These are phyloP conservation scores for Xenus cinereus DNA, from an alignment of 2,113 vertebrate genomes.

Conservation along the genomic window DNA sequence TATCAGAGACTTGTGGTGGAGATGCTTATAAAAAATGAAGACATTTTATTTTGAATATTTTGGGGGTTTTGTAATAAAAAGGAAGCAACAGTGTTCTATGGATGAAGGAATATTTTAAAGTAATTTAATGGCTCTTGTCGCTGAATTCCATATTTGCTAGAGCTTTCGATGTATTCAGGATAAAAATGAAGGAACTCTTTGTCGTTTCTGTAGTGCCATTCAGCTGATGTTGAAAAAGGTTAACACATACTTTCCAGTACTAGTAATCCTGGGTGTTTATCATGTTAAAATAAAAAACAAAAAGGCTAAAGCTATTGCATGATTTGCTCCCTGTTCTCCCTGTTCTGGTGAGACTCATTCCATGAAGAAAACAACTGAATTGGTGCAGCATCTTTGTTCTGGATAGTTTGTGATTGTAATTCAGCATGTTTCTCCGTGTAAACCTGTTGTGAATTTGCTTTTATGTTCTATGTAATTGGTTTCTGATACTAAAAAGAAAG, in stretches of 20 bases:
- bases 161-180: conserved; percentile 79
- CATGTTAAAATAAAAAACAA: conserved; percentile 70
- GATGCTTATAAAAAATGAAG: conserved; percentile 96
- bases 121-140: conserved; percentile 75
- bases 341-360: conserved; percentile 85
- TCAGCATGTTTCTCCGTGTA: conserved; percentile 87
- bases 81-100: conserved; percentile 65
- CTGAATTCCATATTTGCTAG: conserved; percentile 71
- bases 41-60: conserved; percentile 88
- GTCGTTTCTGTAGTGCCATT: conserved; percentile 73
- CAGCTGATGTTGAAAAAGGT: conserved; percentile 74
- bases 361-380: conserved; percentile 73
- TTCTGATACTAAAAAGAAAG: conserved; percentile 73
- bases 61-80: conserved; percentile 72
- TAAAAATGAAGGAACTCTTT: conserved; percentile 81
- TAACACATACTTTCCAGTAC: conserved; percentile 76
- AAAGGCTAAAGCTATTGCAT: conserved; percentile 82
- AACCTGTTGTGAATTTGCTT: conserved; percentile 81
- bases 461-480: conserved; percentile 77
- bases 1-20: conserved; percentile 99
- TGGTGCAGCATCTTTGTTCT: conserved; percentile 78
- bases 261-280: conserved; percentile 80
- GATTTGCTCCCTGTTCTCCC: conserved; percentile 84
- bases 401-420: conserved; percentile 82
- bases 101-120: conserved; percentile 79